Evolutionary conservation across 1,140 invertebrate species (phyloP).

Genomic region (Drosophila mayri): DNA sequence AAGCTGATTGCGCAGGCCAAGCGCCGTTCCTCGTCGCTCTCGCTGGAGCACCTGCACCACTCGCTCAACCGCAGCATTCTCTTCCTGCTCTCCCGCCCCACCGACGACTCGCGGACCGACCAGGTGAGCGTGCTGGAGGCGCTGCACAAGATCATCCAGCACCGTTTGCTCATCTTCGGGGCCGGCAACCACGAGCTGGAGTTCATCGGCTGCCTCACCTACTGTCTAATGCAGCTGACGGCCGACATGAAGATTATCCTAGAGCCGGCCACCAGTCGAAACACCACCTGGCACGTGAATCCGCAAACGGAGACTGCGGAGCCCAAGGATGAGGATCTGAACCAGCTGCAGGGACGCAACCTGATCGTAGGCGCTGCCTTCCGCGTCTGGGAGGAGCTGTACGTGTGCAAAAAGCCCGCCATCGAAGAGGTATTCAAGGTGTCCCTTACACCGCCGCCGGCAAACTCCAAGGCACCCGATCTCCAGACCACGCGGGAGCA

Average conservation of each 20-base stretch:
- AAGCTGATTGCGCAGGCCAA: slow-evolving; percentile 96
- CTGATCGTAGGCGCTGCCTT: slow-evolving; percentile 95
- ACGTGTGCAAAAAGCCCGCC: slow-evolving; percentile 97
- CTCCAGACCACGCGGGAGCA: slow-evolving; percentile 91
- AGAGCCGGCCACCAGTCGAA: slow-evolving; percentile 88
- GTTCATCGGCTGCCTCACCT: slow-evolving; percentile 97
- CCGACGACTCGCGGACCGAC: slow-evolving; percentile 94
- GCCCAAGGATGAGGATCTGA: slow-evolving; percentile 90
- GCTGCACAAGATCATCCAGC: slow-evolving; percentile 95
- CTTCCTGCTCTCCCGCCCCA: slow-evolving; percentile 95
- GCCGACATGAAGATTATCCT: slow-evolving; percentile 94
- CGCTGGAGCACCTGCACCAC: slow-evolving; percentile 94
- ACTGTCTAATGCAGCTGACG: slow-evolving; percentile 97
- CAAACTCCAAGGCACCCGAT: slow-evolving; percentile 92
- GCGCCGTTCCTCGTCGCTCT: slow-evolving; percentile 90
- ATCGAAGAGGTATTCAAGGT: slow-evolving; percentile 97
- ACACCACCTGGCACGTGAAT: slow-evolving; percentile 96
- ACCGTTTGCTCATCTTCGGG: slow-evolving; percentile 94
- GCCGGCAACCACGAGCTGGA: slow-evolving; percentile 97
- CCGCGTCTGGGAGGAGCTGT: slow-evolving; percentile 98
- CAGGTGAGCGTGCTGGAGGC: slow-evolving; percentile 97
- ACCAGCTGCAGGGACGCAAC: slow-evolving; percentile 92
- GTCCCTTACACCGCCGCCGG: slow-evolving; percentile 89
- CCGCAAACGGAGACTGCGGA: slow-evolving; percentile 89
- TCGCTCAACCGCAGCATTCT: slow-evolving; percentile 97